A percentile compares a stretch with the other conserved stretches of the same genome.
phyloP scores from a whole-genome alignment of 2,797 vertebrate species.

The Gallirallus australis region DNA sequence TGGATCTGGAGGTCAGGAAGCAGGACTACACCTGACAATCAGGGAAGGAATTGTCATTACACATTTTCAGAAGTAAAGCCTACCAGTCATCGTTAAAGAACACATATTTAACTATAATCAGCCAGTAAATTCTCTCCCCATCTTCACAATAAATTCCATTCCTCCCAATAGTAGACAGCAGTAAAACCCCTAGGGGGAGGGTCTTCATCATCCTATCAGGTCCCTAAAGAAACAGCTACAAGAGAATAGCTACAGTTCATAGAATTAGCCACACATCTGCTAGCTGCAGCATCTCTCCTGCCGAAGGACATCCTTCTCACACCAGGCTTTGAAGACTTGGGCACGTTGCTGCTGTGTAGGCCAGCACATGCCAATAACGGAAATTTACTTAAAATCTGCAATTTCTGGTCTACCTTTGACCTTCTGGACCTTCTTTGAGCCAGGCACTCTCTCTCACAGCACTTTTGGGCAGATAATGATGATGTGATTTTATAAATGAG shows the following conservation, averaged over 20 bases:
- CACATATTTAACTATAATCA: not conserved
- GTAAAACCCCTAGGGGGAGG: not conserved
- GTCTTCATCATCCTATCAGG: not conserved
- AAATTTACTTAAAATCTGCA: not conserved
- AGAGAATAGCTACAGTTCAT: not conserved
- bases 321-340: not conserved
- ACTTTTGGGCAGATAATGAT: not conserved
- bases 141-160: not conserved
- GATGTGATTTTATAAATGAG: not conserved
- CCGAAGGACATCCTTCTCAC: not conserved
- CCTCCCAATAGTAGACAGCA: not conserved
- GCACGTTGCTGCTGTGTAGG: not conserved
- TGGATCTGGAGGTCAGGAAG: not conserved
- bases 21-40: not conserved
- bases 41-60: not conserved
- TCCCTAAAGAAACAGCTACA: not conserved
- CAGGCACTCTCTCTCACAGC: not conserved
- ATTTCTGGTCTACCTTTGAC: not conserved
- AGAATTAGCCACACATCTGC: not conserved
- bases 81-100: not conserved
- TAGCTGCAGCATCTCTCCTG: not conserved
- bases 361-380: not conserved
- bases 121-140: not conserved
- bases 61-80: not conserved
- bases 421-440: not conserved